A percentile compares a stretch with the other conserved stretches of the same genome.
phyloP scores from a whole-genome alignment of 1,140 invertebrate species.

The Drosophila seguyi region DNA sequence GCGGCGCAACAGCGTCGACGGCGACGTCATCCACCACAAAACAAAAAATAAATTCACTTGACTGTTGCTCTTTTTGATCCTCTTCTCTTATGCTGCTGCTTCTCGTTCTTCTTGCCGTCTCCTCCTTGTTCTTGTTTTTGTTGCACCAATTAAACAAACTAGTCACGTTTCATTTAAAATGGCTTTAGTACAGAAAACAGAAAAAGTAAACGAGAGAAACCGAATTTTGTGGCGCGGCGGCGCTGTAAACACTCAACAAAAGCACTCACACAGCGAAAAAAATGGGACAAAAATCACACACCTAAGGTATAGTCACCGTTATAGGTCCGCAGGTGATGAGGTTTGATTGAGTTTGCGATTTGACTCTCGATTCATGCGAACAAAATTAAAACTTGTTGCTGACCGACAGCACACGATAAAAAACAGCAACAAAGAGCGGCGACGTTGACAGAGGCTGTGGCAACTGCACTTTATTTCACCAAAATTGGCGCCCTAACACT shows the following conservation, averaged over 20 bases:
- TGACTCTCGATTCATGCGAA: not conserved
- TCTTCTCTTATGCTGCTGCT: slow-evolving; percentile 27
- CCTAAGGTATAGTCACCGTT: slow-evolving; percentile 10
- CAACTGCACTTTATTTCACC: slow-evolving; percentile 4
- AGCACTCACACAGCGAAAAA: not conserved
- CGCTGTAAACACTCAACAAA: slow-evolving; percentile 7
- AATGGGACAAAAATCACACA: slow-evolving; percentile 14
- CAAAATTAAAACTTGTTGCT: slow-evolving; percentile 10
- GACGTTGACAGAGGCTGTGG: slow-evolving; percentile 2
- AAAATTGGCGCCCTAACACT: not conserved
- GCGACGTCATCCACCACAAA: slow-evolving; percentile 58
- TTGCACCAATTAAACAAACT: slow-evolving; percentile 74
- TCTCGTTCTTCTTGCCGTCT: slow-evolving; percentile 19
- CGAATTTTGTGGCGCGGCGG: slow-evolving; percentile 7
- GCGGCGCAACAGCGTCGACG: slow-evolving; percentile 54
- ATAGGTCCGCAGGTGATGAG: not conserved
- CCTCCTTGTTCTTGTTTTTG: slow-evolving; percentile 20
- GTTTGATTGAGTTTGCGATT: slow-evolving; percentile 10
- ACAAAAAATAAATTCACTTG: slow-evolving; percentile 70
- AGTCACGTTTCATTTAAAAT: slow-evolving; percentile 67
- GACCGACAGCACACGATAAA: slow-evolving; percentile 4
- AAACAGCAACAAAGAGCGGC: slow-evolving; percentile 5
- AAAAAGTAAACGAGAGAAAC: slow-evolving; percentile 11
- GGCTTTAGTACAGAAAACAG: slow-evolving; percentile 44
- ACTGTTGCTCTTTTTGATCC: slow-evolving; percentile 55